Base-by-base conservation (phyloP, 2,113 vertebrate species). In the Phocoena sinus region DNA sequence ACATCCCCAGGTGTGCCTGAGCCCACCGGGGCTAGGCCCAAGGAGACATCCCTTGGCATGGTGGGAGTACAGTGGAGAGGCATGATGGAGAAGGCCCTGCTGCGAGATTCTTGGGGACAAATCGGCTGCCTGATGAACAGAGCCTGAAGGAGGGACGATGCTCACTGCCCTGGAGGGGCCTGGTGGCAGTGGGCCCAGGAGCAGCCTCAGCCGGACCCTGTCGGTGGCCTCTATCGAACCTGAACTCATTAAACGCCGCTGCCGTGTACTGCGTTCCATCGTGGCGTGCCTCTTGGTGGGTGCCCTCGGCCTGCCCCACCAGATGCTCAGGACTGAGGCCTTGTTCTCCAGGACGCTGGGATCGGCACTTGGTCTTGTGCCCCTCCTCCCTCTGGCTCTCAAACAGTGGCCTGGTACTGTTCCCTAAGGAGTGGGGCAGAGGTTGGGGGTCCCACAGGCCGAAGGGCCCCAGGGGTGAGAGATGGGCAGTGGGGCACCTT, bases 231-330 rank as follows among this genome's bases (percentile, higher is more conserved):
- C 47, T 89, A 23, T 44, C 0, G 60, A 84, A 33, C 36, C 26
- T 33, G 71, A 92, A 26, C 88, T 88, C 60, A 94, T 96, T 96
- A 97, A 98, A 95, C 0, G 9, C 47, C 56, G 20, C 36, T 21
- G 1, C 87, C 87, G 47, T 25, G 70, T 15, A 15, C 21, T 3
- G 2, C 2, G 18, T 73, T 21, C 17, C 12, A 0, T 67, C 56
- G 70, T 68, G 44, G 80, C 81, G 41, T 88, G 80, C 74, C 74
- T 96, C 58, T 5, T 17, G 67, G 26, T 0, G 8, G 80, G 74
- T 6, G 56, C 87, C 58, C 26, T 65, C 2, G 8, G 67, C 70
- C 83, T 0, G 0, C 60, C 5, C 47, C 8, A 9, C 44, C 33
- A 2, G 68, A 8, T 0, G n/a, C 79, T 44, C 9, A 12, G 84